A percentile compares a stretch with the other conserved stretches of the same genome.
Conservation (phyloP, 1,140 invertebrate species). For the Lordiphosa clarofinis region DNA sequence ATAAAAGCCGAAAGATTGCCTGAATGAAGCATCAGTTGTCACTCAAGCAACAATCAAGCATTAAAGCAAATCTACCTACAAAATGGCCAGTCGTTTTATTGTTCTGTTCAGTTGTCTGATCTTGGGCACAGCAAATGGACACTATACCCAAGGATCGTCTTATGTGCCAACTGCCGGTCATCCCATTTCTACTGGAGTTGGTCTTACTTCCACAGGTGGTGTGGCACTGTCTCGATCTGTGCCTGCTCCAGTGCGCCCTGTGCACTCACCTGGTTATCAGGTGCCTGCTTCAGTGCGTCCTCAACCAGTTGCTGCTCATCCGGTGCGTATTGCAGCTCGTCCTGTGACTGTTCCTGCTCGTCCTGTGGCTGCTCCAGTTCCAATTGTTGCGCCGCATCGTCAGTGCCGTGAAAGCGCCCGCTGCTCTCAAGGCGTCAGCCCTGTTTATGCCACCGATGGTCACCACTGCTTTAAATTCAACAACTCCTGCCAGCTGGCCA, state of each 20-base stretch:
- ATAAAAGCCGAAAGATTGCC: neutral
- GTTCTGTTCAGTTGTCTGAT: conserved; percentile 4
- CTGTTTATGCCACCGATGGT: conserved; percentile 5
- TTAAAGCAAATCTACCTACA: neutral
- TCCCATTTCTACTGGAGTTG: neutral
- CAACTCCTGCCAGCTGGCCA: conserved; percentile 2
- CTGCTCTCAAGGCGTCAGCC: neutral
- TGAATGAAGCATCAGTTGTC: conserved; percentile 3
- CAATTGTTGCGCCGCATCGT: neutral
- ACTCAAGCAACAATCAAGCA: conserved; percentile 9
- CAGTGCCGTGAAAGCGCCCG: neutral
- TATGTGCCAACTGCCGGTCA: neutral
- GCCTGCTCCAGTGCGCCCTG: neutral
- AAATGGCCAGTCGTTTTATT: conserved; percentile 4
- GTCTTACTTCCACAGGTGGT: neutral
- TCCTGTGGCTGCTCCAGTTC: neutral
- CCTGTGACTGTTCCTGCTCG: neutral
- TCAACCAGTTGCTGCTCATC: too few species aligned
- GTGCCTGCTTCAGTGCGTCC: neutral
- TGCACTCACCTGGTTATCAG: too few species aligned
- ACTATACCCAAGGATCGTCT: neutral
- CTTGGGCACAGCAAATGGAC: neutral
- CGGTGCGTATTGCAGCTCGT: neutral
- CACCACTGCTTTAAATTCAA: neutral
- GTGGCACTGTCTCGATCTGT: neutral